Base-by-base conservation (phyloP, 2,888 invertebrate species). In the Cordilura impudica region DNA sequence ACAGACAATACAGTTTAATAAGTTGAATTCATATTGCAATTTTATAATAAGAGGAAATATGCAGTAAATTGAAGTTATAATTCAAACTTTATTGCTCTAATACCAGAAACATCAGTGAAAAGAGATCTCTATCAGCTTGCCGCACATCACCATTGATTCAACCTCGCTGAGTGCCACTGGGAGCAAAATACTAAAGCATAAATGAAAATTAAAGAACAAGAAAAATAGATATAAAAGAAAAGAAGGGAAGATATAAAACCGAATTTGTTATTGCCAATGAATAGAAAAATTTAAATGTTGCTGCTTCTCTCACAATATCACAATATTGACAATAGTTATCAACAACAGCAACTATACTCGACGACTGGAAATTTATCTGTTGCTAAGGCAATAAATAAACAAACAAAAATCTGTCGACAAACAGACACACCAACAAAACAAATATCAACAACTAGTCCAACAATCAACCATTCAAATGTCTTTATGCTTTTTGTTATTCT, bases 61-160 rank as follows among this genome's bases (percentile, higher is more conserved):
- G 51, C 16, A 43, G 21, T 63, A 78, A 78, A 73, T 69, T 73
- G 58, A 63, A 73, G 58, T 60, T 56, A 73, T 58, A 69, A 78
- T n/a, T n/a, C 58, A 35, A 26, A 19, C 4, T 45, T 31, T 60
- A 69, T 69, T 65, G 51, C 58, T 19, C 35, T 53, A 65, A 73
- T 63, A 73, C 65, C 45, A 58, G 56, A 63, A 26, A 53, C 45
- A 69, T 56, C 61, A 63, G 51, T 51, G 49, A 19, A 16, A 29
- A 66, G 66, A 73, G 58, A 21, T 26, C 73, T n/a, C n/a, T n/a
- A n/a, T n/a, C n/a, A n/a, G n/a, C n/a, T n/a, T n/a, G n/a, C n/a
- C n/a, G n/a, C n/a, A n/a, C n/a, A n/a, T n/a, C n/a, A n/a, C n/a
- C n/a, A n/a, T n/a, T n/a, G n/a, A n/a, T n/a, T n/a, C n/a, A n/a